Conservation (phyloP, 2,888 invertebrate species). For the Lasioglossum villosulum region DNA sequence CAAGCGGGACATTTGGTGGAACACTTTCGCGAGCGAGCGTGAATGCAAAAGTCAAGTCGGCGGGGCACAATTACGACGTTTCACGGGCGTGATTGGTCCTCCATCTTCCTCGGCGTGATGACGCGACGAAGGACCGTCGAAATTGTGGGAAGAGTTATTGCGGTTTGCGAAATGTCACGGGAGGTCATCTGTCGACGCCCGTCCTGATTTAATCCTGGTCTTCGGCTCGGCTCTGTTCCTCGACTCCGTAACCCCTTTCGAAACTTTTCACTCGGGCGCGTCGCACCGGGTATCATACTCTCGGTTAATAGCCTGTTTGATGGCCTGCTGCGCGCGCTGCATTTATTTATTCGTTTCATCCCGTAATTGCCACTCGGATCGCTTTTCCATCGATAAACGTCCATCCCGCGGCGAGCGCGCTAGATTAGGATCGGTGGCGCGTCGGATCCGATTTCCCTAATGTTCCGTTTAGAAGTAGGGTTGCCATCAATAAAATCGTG, state of each 20-base stretch:
- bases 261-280: conserved; percentile 15
- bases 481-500: no score
- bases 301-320: conserved; percentile 17
- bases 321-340: conserved; percentile 22
- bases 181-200: conserved; percentile 53
- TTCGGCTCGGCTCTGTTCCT: not conserved
- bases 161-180: conserved; percentile 58
- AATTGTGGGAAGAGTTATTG: conserved; percentile 69
- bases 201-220: conserved; percentile 11
- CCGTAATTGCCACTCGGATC: not conserved
- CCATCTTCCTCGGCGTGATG: conserved; percentile 16
- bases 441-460: not conserved
- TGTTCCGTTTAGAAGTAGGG: not conserved
- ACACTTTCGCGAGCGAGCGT: conserved; percentile 41
- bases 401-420: not conserved
- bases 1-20: not conserved
- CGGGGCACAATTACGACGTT: conserved; percentile 58
- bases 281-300: not conserved
- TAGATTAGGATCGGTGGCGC: not conserved
- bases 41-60: conserved; percentile 40
- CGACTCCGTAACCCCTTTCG: conserved; percentile 45
- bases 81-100: conserved; percentile 57
- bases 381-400: conserved; percentile 9
- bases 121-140: conserved; percentile 27
- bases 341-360: conserved; percentile 30